Base-by-base conservation (phyloP, 2,797 vertebrate genomes). In the Enteromius argenteus region DNA sequence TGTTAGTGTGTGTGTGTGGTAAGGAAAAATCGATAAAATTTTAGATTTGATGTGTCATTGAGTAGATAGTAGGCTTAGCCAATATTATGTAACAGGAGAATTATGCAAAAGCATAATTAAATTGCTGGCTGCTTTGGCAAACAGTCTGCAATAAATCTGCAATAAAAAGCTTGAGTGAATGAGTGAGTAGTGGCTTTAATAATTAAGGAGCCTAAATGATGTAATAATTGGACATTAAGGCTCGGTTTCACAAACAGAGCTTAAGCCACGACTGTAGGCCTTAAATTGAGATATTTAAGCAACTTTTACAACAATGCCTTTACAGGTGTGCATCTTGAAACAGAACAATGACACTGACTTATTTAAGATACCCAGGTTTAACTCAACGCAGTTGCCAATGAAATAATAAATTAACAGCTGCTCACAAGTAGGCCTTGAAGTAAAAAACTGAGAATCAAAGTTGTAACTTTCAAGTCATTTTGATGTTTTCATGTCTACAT, bases 1-100 rank as follows among this genome's bases (percentile, higher is more conserved):
- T 75, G 58, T 82, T 5, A 13, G 68, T 81, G 79, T 83, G 62
- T 83, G 21, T 80, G 71, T 85, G 72, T 83, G 49, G 8, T 44
- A 82, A 58, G 73, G 58, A 64, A 21, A 6, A 37, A 37, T 64
- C 58, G 32, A 78, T 78, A n/a, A 0, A 3, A n/a, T 21, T 32
- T 66, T 39, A 78, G 58, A n/a, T 64, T 21, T 0, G 46, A 4
- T 35, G 10, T 15, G 60, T 46, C 15, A 32, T 7, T 62, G 10
- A 23, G 44, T 62, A 44, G 19, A 66, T 8, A 37, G 32, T 56
- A 75, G 62, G n/a, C 53, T 9, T 56, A n/a, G 53, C 30, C 60
- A 44, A 5, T 32, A 15, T 35, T 49, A 49, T 64, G 30, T 75
- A 37, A 23, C 51, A 15, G 49, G 32, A 51, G 17, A 19, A 23